Evolutionary conservation across 1,140 invertebrate species (phyloP).

Genomic region (Portunus trituberculatus): DNA sequence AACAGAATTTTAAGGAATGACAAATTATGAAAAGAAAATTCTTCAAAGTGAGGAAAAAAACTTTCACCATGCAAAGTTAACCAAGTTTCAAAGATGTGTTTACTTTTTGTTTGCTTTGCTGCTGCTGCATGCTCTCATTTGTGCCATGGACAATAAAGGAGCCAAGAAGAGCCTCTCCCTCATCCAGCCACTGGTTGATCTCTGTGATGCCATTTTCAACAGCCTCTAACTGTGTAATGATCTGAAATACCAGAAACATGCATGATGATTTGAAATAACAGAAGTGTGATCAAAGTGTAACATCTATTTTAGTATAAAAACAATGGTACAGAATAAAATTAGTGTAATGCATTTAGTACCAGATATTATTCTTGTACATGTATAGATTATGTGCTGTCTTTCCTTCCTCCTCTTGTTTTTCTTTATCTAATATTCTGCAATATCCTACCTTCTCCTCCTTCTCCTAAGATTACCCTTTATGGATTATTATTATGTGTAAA

Average conservation of each 20-base stretch:
- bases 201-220: constrained; percentile 92
- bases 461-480: no score
- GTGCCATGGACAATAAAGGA: constrained; percentile 85
- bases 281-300: no score
- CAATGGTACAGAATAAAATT: no score
- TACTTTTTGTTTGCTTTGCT: constrained; percentile 90
- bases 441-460: no score
- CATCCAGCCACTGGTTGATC: constrained; percentile 91
- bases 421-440: no score
- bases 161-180: constrained; percentile 88
- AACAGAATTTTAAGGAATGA: not conserved
- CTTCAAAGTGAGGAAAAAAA: constrained; percentile 41
- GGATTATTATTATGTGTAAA: no score
- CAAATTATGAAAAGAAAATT: not conserved
- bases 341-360: no score
- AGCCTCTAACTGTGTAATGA: constrained; percentile 94
- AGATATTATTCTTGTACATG: no score
- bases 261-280: no score
- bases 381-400: no score
- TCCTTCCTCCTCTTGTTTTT: no score
- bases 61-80: not conserved
- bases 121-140: constrained; percentile 87
- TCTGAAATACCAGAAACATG: constrained; percentile 85
- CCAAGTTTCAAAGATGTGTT: not conserved
- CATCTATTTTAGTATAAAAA: no score